Conservation (phyloP, 2,113 vertebrate species). For the Trichomycterus rosablanca region DNA sequence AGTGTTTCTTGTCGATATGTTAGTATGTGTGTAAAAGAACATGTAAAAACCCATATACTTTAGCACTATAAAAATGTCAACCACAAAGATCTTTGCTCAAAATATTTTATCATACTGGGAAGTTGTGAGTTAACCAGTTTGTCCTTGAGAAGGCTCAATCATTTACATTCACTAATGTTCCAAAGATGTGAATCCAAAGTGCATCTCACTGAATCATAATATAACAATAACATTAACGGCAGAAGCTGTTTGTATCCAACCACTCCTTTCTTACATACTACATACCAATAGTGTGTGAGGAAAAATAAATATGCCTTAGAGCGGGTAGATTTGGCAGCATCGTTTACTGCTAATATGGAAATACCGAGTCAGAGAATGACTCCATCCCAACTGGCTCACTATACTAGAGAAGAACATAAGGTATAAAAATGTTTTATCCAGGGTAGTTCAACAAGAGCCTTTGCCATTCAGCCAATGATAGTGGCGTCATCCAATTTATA, state of each 20-base stretch:
- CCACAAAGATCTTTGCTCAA: no score
- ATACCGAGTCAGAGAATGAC: background rate
- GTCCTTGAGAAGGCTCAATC: no score
- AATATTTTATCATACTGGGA: no score
- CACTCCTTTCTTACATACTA: slow-evolving; percentile 10
- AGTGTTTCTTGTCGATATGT: no score
- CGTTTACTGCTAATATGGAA: slow-evolving; percentile 20
- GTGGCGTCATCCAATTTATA: background rate
- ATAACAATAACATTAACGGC: background rate
- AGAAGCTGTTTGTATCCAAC: background rate
- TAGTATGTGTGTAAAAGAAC: no score
- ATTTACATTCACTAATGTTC: no score
- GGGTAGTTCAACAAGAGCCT: slow-evolving; percentile 6
- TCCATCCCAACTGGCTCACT: no score
- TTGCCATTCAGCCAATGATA: background rate
- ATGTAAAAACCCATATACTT: no score
- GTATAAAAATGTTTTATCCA: background rate
- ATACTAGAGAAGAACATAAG: background rate
- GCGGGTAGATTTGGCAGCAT: background rate
- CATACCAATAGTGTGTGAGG: background rate
- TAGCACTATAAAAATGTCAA: no score
- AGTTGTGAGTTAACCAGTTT: no score
- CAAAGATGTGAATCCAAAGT: no score
- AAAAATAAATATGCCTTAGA: background rate
- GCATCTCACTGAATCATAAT: background rate